These are phyloP conservation scores for Calliphora vomitoria DNA, from an alignment of 2,888 invertebrate genomes.

Conservation along the genomic window DNA sequence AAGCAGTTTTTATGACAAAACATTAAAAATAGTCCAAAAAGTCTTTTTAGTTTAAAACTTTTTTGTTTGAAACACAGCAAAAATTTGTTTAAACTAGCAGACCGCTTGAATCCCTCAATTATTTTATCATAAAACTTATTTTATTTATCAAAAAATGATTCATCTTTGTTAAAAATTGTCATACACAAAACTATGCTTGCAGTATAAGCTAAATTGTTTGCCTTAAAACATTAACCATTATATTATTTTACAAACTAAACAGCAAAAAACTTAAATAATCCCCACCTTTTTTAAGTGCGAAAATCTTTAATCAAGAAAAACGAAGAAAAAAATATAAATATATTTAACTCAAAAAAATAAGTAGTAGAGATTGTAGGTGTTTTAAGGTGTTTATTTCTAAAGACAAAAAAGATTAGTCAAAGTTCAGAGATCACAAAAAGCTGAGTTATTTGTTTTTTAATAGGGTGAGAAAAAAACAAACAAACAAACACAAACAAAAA, in stretches of 20 bases:
- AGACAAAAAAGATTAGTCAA: background rate
- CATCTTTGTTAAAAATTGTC: no score
- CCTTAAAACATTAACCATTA: background rate
- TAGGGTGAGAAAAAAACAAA: conserved; percentile 4
- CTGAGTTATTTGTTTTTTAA: conserved; percentile 9
- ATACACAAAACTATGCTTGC: no score
- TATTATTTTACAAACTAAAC: background rate
- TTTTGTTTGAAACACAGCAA: no score
- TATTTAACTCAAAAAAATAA: background rate
- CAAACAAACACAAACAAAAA: background rate
- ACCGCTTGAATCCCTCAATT: no score
- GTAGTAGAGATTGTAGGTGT: conserved; percentile 1
- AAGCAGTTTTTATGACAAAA: no score
- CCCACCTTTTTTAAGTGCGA: conserved; percentile 18
- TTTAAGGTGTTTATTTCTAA: conserved; percentile 5
- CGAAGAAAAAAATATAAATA: background rate
- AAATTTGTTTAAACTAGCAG: no score
- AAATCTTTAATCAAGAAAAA: background rate
- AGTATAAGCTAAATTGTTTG: background rate
- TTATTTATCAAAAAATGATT: no score
- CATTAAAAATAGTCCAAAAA: no score
- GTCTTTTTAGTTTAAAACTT: no score
- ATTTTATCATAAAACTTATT: no score
- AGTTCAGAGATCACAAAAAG: conserved; percentile 4
- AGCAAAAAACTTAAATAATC: background rate